A percentile compares a stretch with the other conserved stretches of the same genome.
These are phyloP conservation scores for Eulemur rubriventer DNA, from an alignment of 2,797 vertebrate species.

Conservation along the genomic window DNA sequence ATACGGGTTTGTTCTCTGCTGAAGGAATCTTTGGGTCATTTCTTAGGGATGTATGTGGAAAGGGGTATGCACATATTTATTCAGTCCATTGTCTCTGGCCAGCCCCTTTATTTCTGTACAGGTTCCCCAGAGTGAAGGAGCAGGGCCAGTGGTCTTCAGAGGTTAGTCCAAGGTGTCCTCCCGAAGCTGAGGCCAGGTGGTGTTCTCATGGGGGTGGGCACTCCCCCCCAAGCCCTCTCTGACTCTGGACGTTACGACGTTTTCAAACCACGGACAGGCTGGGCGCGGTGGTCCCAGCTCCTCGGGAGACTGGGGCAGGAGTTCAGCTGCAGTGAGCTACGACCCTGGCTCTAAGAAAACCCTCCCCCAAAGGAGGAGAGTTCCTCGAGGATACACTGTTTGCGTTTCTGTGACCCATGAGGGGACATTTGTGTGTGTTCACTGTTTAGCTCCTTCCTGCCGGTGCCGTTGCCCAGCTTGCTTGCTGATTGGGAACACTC, in stretches of 20 bases:
- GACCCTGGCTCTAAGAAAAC: neutral
- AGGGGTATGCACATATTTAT: neutral
- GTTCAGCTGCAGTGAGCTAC: neutral
- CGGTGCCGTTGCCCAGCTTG: neutral
- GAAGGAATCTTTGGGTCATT: neutral
- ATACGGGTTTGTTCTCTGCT: too few relatives aligned
- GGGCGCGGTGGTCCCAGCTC: neutral
- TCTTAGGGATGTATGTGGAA: neutral
- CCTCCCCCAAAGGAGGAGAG: neutral
- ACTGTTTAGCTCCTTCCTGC: accelerated
- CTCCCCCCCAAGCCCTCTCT: too few relatives aligned
- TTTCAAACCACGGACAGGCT: too few relatives aligned
- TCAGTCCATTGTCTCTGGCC: neutral
- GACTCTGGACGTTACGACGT: accelerated
- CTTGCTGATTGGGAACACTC: neutral
- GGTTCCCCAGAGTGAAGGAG: neutral
- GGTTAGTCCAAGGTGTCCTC: neutral
- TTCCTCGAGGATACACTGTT: accelerated
- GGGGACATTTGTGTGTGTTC: accelerated
- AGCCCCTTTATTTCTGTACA: neutral
- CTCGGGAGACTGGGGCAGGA: neutral
- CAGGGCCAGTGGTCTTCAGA: neutral
- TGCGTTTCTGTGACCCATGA: neutral
- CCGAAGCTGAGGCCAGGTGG: too few relatives aligned
- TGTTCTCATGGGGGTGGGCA: accelerated